These are phyloP conservation scores for Trachythela sp. DNA, from an alignment of 64 coral and sea anemone species.

Conservation along the genomic window DNA sequence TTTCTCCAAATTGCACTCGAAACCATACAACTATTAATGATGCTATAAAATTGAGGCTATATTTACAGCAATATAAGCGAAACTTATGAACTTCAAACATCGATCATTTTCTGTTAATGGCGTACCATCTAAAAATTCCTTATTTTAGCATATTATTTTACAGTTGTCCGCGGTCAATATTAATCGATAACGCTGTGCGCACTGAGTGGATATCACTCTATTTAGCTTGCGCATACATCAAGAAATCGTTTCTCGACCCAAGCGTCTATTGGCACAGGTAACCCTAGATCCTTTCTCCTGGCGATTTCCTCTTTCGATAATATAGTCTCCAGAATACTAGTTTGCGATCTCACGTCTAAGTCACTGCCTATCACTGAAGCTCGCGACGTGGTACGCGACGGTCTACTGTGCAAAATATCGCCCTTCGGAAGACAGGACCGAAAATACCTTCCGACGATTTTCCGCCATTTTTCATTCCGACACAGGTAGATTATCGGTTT, in stretches of 20 bases:
- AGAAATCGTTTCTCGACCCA: neutral
- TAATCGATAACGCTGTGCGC: too few relatives aligned
- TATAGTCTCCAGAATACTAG: neutral
- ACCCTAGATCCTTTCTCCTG: neutral
- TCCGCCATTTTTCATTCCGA: constrained; percentile 2
- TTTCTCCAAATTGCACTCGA: too few relatives aligned
- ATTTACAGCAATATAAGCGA: too few relatives aligned
- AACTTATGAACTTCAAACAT: too few relatives aligned
- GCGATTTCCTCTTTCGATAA: neutral
- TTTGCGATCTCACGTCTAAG: neutral
- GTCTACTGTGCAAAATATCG: neutral
- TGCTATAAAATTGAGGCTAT: too few relatives aligned
- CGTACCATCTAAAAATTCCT: too few relatives aligned
- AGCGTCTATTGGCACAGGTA: neutral
- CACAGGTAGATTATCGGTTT: constrained; percentile 67
- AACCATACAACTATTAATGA: too few relatives aligned
- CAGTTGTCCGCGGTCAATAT: too few relatives aligned
- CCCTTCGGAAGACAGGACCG: neutral
- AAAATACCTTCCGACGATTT: neutral
- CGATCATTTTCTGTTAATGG: too few relatives aligned
- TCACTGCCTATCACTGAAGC: neutral
- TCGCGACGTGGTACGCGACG: neutral
- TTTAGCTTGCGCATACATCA: neutral
- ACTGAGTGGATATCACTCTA: too few relatives aligned
- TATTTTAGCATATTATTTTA: too few relatives aligned